Percentiles rank a stretch among this genome's conserved stretches.
Evolutionary conservation across 2,113 vertebrate species (phyloP).

Genomic region (Cryptotis parvus): DNA sequence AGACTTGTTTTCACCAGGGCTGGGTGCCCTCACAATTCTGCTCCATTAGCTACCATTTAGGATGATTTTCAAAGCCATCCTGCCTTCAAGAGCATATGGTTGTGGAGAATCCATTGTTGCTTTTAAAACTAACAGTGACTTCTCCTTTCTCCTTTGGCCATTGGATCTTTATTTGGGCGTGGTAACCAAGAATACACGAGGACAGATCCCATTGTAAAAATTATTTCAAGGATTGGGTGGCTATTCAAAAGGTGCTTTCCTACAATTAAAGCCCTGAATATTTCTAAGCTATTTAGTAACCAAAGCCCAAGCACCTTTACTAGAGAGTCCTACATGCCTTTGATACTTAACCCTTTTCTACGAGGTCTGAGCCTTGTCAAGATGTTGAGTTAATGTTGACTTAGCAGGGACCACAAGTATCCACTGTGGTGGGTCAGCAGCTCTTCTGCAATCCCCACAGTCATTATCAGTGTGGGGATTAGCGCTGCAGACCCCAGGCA

Average conservation of each 20-base stretch:
- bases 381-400: background rate
- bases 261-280: background rate
- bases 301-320: background rate
- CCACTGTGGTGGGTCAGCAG: background rate
- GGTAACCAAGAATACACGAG: background rate
- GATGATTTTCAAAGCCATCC: background rate
- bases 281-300: background rate
- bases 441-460: too few species aligned
- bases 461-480: background rate
- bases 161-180: background rate
- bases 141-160: background rate
- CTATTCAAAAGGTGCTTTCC: background rate
- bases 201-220: background rate
- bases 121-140: background rate
- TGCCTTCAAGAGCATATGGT: conserved; percentile 21
- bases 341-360: background rate
- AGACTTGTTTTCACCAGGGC: background rate
- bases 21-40: background rate
- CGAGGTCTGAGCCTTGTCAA: background rate
- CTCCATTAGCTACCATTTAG: background rate
- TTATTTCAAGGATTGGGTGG: background rate
- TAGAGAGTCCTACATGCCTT: background rate
- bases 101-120: background rate
- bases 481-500: background rate
- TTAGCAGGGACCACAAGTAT: background rate